Conservation (phyloP, 1,140 invertebrate species). For the Megalonaias nervosa region DNA sequence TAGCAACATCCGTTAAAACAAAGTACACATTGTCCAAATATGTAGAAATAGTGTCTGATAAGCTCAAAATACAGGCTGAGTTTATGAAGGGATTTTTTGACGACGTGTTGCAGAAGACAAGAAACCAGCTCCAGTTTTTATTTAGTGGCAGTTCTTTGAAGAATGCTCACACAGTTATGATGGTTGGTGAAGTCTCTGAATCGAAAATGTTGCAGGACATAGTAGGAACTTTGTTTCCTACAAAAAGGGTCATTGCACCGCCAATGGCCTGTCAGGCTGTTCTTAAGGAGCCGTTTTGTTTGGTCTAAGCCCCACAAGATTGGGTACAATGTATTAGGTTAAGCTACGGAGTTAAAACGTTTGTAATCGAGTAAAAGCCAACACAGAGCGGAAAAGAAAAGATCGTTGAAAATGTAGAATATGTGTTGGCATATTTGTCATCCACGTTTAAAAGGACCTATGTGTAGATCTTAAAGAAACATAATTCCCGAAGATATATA, state of each 20-base stretch:
- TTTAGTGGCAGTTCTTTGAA: conserved; percentile 1
- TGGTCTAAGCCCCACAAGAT: conserved; percentile 14
- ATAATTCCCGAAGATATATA: conserved; percentile 12
- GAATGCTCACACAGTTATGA: conserved; percentile 6
- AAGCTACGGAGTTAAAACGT: too few relatives aligned
- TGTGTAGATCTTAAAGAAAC: conserved; percentile 11
- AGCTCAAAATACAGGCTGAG: conserved; percentile 11
- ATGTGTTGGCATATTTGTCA: conserved; percentile 21
- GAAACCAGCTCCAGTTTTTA: conserved; percentile 13
- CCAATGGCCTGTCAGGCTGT: conserved; percentile 14
- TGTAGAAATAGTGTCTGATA: conserved; percentile 3
- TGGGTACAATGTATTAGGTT: too few relatives aligned
- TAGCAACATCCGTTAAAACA: background rate
- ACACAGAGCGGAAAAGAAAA: too few relatives aligned
- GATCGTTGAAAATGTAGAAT: too few relatives aligned
- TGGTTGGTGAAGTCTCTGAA: conserved; percentile 36
- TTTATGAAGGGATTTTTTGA: conserved; percentile 21
- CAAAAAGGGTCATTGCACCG: conserved; percentile 20
- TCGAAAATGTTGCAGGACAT: conserved; percentile 19
- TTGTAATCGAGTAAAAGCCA: too few relatives aligned
- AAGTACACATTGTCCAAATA: conserved; percentile 6
- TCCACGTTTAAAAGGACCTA: conserved; percentile 17
- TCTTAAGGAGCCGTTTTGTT: conserved; percentile 32
- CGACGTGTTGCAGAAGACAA: conserved; percentile 10
- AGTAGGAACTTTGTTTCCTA: conserved; percentile 12